Evolutionary conservation across 2,113 vertebrate species (phyloP).

Genomic region (Vicugna pacos): DNA sequence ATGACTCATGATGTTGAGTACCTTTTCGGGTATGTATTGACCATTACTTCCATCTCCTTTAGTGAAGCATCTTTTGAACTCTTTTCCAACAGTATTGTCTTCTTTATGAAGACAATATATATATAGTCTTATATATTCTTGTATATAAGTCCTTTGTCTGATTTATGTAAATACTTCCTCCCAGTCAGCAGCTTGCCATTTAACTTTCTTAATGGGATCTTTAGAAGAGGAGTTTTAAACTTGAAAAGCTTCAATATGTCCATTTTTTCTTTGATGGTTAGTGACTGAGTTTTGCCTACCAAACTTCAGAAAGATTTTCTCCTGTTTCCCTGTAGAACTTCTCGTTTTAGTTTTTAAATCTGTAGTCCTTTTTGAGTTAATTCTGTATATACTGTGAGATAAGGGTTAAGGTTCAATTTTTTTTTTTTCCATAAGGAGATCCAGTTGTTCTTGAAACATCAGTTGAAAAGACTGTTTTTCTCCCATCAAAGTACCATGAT

Average conservation of each 20-base stretch:
- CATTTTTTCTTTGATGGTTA: neutral
- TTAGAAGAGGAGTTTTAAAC: neutral
- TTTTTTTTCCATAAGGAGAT: neutral
- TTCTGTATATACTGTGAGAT: neutral
- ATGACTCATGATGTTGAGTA: neutral
- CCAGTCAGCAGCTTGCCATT: neutral
- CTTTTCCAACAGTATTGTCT: neutral
- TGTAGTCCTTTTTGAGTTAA: neutral
- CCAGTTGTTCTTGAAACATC: neutral
- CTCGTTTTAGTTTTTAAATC: neutral
- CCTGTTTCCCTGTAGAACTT: neutral
- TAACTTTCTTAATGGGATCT: neutral
- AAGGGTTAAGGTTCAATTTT: neutral
- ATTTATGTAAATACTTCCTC: neutral
- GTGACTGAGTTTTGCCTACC: neutral
- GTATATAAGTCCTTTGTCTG: neutral
- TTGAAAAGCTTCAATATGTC: neutral
- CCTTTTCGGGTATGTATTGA: neutral
- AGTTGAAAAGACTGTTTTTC: neutral
- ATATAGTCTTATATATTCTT: neutral
- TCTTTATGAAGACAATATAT: no score
- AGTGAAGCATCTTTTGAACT: neutral
- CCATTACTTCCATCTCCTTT: neutral
- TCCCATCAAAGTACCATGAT: neutral
- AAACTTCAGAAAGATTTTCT: neutral